Base-by-base conservation (phyloP, 2,797 vertebrate genomes). In the Manis pentadactyla region DNA sequence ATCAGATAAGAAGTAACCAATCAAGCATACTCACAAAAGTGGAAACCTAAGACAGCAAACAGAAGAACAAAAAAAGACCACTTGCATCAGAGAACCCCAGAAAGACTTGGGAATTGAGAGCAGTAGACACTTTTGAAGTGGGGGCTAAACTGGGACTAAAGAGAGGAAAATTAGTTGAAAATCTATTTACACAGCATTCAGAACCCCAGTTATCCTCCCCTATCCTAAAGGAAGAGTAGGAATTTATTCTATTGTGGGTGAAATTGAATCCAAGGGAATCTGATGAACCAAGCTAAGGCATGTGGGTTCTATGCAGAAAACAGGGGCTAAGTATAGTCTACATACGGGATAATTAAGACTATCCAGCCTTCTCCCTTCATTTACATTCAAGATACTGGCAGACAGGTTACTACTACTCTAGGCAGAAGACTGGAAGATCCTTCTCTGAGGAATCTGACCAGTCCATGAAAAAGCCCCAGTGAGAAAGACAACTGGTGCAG, bases 371-470 rank as follows among this genome's bases (percentile, higher is more conserved):
- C 64, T 81, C 74, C 46, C 53, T 85, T 37, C 8, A 90, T 61
- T 82, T 49, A 83, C 29, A 61, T 51, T 25, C 46, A 31, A 95
- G 93, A 89, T 59, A 94, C 13, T 87, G 46, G 57, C 61, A 94
- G 27, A 17, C 10, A 85, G 75, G 39, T 93, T 61, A 53, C 29
- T 21, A 87, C 29, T 64, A 84, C 18, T 78, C 23, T 66, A 90
- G 53, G 63, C 18, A 93, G 55, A 51, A 79, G 34, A 88, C 34
- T 69, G 10, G 31, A 83, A 82, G 53, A 87, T 84, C 87, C 46
- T 94, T 89, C 68, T 78, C 49, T 74, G 18, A 95, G 61, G 7
- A 97, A 94, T 78, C 18, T 88, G 15, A 90, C 55, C 63, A 92
- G 55, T 81, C 42, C 63, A 82, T 55, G 25, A 78, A 95, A 94